Conservation (phyloP, 2,797 vertebrate genomes). For the Mycteria americana region DNA sequence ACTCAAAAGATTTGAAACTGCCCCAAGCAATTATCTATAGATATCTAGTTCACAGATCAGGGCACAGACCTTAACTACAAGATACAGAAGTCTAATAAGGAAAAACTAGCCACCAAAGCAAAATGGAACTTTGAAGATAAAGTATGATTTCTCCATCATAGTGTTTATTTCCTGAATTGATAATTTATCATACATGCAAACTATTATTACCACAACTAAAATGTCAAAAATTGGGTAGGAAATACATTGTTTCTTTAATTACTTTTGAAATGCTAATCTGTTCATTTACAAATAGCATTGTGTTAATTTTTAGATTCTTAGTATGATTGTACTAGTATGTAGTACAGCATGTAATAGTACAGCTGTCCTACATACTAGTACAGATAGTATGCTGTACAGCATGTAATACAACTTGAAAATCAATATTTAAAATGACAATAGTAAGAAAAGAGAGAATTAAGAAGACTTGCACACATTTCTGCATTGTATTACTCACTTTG, state of each 20-base stretch:
- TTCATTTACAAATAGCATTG: background rate
- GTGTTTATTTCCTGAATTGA: background rate
- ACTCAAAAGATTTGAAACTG: conserved; percentile 42
- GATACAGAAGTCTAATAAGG: background rate
- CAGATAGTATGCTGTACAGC: background rate
- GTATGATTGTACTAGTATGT: background rate
- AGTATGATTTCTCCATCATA: background rate
- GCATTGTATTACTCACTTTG: background rate
- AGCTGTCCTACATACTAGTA: no score
- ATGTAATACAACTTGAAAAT: background rate
- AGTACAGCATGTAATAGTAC: background rate
- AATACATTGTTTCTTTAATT: background rate
- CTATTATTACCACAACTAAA: background rate
- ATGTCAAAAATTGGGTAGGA: background rate
- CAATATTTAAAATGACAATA: background rate
- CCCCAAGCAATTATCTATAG: background rate
- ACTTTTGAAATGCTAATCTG: background rate
- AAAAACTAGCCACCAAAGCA: background rate
- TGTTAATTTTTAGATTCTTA: background rate
- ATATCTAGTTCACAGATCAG: background rate
- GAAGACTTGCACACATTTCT: background rate
- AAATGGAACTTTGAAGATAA: background rate
- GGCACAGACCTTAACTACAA: background rate
- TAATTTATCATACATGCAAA: background rate
- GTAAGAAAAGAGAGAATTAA: background rate